phyloP scores from a whole-genome alignment of 2,797 vertebrate genomes.

The Enteromius argenteus region DNA sequence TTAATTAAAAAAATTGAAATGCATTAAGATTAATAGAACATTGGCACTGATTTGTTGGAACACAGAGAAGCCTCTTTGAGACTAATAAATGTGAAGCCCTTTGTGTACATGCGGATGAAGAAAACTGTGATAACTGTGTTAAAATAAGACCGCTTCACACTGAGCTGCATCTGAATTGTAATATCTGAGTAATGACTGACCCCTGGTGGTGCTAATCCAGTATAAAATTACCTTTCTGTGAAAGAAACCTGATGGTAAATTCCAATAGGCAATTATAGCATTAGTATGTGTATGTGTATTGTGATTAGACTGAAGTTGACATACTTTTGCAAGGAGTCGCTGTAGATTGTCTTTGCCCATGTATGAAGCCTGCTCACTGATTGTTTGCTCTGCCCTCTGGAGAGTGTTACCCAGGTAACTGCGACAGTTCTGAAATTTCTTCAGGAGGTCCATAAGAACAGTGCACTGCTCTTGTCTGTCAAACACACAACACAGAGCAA shows the following conservation, averaged over 20 bases:
- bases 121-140: too few species aligned
- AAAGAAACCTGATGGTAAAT: not conserved
- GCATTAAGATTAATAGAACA: not conserved
- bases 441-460: constrained; percentile 86
- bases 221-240: not conserved
- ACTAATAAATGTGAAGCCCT: not conserved
- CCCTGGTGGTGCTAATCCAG: constrained; percentile 8
- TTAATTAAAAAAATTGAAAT: not conserved
- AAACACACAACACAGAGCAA: constrained; percentile 14
- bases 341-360: constrained; percentile 94
- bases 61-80: not conserved
- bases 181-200: constrained; percentile 25
- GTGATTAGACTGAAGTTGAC: constrained; percentile 5
- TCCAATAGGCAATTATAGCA: not conserved
- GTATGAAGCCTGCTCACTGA: constrained; percentile 87
- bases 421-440: constrained; percentile 89
- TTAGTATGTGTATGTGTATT: not conserved
- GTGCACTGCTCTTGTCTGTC: constrained; percentile 87
- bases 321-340: constrained; percentile 85
- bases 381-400: constrained; percentile 87
- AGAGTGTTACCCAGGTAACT: constrained; percentile 80
- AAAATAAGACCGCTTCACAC: not conserved
- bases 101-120: constrained; percentile 1
- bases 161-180: not conserved
- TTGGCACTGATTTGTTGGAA: not conserved